A percentile compares a stretch with the other conserved stretches of the same genome.
phyloP scores from a whole-genome alignment of 2,888 invertebrate species.

The Leucoma salicis region DNA sequence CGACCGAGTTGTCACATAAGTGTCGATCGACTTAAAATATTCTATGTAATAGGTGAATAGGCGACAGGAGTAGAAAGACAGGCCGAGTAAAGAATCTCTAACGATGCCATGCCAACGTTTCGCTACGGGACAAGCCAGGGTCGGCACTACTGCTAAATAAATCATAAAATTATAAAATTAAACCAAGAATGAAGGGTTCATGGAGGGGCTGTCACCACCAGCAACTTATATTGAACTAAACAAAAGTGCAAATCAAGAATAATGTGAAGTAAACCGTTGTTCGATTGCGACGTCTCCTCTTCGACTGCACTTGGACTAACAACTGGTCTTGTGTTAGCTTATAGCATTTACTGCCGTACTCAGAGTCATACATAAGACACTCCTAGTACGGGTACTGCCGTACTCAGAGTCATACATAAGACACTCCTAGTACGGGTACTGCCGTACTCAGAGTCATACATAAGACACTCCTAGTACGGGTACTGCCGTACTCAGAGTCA shows the following conservation, averaged over 20 bases:
- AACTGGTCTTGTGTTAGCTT: too few relatives aligned
- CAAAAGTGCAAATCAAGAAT: constrained; percentile 62
- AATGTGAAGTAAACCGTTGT: constrained; percentile 49
- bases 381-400: too few relatives aligned
- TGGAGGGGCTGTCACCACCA: constrained; percentile 38
- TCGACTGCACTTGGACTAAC: too few relatives aligned
- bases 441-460: too few relatives aligned
- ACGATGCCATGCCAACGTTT: constrained; percentile 66
- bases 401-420: too few relatives aligned
- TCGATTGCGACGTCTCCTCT: too few relatives aligned
- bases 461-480: too few relatives aligned
- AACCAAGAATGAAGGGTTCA: constrained; percentile 21
- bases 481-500: too few relatives aligned
- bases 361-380: too few relatives aligned
- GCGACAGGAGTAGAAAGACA: constrained; percentile 49
- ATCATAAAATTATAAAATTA: constrained; percentile 34
- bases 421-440: too few relatives aligned
- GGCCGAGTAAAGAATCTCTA: constrained; percentile 59
- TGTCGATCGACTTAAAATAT: too few relatives aligned
- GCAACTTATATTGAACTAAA: constrained; percentile 59
- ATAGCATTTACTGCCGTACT: too few relatives aligned
- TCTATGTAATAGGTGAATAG: constrained; percentile 17
- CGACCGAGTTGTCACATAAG: constrained; percentile 14
- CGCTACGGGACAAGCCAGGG: constrained; percentile 62
- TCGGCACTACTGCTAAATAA: constrained; percentile 55